Base-by-base conservation (phyloP, 2,113 vertebrate species). In the Melanostigma gelatinosum region DNA sequence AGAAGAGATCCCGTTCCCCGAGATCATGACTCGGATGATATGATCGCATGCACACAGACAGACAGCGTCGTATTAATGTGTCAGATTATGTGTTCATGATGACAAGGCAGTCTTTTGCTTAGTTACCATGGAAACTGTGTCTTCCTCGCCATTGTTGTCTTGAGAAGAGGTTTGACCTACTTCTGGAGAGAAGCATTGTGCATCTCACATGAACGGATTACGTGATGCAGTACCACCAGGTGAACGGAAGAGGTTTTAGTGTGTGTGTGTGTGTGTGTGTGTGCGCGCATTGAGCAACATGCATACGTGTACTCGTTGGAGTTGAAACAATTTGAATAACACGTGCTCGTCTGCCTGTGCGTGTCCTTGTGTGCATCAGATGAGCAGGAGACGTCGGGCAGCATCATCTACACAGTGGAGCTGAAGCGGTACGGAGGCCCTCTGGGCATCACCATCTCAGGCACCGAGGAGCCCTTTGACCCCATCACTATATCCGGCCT, bases 381-480 rank as follows among this genome's bases (percentile, higher is more conserved):
- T 6, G 98, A 99, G 77, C 97, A 98, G 94, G 98, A 99, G 91
- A 96, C 96, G 5, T 97, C 96, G 0, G 97, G 98, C 22, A 97
- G 97, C 73, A 77, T 77, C 75, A 77, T 77, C 75, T 77, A 77
- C 94, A 99, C 98, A 0, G 98, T 99, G 93, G 97, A 99, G 85
- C 89, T 99, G 88, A 99, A 98, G 89, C 91, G 98, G 16, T 98
- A 98, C 0, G 98, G 98, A 0, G 98, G 98, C 1, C 98, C 98
- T 9, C 92, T 99, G 92, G 98, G 97, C 74, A 99, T 99, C 92
- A 99, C 98, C 88, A 99, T 99, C 94, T 99, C 98, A 0, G 98
- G 98, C 86, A 99, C 98, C 0, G 98, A 99, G 93, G 98, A 99
- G 71, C 98, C 98, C 63, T 99, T 99, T 0, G 98, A 99, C 90